Conservation (phyloP, 2,888 invertebrate species). For the Philereme transversata region DNA sequence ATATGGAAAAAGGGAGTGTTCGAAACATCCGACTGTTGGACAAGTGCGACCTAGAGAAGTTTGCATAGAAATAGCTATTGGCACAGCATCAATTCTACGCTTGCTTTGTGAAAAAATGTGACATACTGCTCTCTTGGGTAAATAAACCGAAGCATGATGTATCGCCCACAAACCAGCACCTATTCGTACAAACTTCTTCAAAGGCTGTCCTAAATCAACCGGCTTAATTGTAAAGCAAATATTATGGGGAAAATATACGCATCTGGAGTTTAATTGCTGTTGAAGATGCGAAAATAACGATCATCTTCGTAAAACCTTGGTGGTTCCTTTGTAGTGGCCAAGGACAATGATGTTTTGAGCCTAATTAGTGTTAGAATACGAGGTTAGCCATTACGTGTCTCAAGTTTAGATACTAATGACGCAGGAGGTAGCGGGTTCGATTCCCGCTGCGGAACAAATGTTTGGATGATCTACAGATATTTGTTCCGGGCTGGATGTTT, state of each 20-base stretch:
- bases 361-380: background rate
- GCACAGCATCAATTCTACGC: conserved; percentile 67
- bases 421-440: too few species aligned
- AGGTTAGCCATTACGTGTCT: background rate
- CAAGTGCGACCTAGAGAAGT: conserved; percentile 42
- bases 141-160: conserved; percentile 63
- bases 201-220: conserved; percentile 59
- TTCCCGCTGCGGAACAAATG: too few species aligned
- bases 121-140: conserved; percentile 55
- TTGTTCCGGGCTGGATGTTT: too few species aligned
- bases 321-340: conserved; percentile 2
- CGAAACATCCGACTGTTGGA: conserved; percentile 23
- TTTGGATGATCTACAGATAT: too few species aligned
- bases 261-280: conserved; percentile 36
- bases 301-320: conserved; percentile 1
- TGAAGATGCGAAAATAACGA: conserved; percentile 8
- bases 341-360: conserved; percentile 5
- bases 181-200: conserved; percentile 53
- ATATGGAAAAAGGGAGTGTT: conserved; percentile 18
- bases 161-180: conserved; percentile 49
- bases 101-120: conserved; percentile 65
- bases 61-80: conserved; percentile 73
- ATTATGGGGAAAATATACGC: conserved; percentile 39
- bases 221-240: conserved; percentile 55
- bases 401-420: background rate